phyloP scores from a whole-genome alignment of 2,113 vertebrate genomes.

The Kryptolebias marmoratus region DNA sequence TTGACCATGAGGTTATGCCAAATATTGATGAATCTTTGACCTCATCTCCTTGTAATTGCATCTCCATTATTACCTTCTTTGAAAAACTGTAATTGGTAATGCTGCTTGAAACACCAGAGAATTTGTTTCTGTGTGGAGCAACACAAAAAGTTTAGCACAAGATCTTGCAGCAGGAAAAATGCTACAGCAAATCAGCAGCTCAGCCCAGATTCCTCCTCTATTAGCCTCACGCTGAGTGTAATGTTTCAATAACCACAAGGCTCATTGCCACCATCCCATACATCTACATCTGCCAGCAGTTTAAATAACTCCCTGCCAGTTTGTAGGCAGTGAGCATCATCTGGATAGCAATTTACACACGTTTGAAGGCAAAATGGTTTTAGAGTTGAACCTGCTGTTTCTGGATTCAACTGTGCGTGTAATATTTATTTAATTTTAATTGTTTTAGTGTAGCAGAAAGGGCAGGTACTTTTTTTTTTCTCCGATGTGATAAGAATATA shows the following conservation, averaged over 20 bases:
- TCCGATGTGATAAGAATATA: background rate
- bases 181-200: slow-evolving; percentile 31
- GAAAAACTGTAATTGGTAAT: background rate
- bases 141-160: slow-evolving; percentile 5
- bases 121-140: background rate
- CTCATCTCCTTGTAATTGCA: background rate
- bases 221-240: slow-evolving; percentile 52
- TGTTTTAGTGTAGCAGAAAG: background rate
- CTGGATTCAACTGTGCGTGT: slow-evolving; percentile 12
- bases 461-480: background rate
- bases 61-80: no score
- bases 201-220: slow-evolving; percentile 34
- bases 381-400: slow-evolving; percentile 7
- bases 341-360: slow-evolving; percentile 20
- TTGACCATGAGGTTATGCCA: background rate
- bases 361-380: slow-evolving; percentile 31
- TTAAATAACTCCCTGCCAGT: slow-evolving; percentile 32
- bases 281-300: slow-evolving; percentile 38
- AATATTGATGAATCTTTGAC: background rate
- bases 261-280: slow-evolving; percentile 26
- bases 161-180: slow-evolving; percentile 20
- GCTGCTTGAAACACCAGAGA: background rate
- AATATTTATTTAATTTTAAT: slow-evolving; percentile 24
- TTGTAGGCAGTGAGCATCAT: slow-evolving; percentile 24
- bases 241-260: slow-evolving; percentile 33